Evolutionary conservation across 2,888 invertebrate species (phyloP).

Genomic region (Melitaea athalia): DNA sequence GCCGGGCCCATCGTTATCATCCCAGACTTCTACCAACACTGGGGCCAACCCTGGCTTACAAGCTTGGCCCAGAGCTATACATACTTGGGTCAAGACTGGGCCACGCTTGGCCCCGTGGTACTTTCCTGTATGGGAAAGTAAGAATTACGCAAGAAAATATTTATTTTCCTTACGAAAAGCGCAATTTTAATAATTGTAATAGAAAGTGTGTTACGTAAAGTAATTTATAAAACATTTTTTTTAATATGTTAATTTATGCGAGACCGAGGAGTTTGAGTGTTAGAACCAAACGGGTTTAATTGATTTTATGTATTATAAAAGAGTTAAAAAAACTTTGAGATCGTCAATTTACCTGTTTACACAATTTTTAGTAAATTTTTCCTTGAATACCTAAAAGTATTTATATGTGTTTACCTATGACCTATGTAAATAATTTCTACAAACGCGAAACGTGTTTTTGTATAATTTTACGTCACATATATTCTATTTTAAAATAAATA

Average conservation of each 20-base stretch:
- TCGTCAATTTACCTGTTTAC: not conserved
- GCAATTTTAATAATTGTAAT: constrained; percentile 10
- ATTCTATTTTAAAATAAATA: too few relatives aligned
- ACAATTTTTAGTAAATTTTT: not conserved
- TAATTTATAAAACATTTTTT: constrained; percentile 15
- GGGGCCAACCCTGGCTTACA: too few relatives aligned
- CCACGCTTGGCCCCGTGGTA: too few relatives aligned
- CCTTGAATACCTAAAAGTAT: not conserved
- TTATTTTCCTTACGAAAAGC: constrained; percentile 3
- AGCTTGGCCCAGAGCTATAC: too few relatives aligned
- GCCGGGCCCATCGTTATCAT: too few relatives aligned
- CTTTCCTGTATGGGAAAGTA: too few relatives aligned
- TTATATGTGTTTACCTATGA: not conserved
- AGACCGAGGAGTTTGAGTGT: constrained; percentile 15
- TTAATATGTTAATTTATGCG: constrained; percentile 26
- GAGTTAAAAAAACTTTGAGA: too few relatives aligned
- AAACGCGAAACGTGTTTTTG: too few relatives aligned
- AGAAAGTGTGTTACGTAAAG: constrained; percentile 22
- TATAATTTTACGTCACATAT: too few relatives aligned
- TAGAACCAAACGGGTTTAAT: constrained; percentile 22
- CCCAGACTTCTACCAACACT: too few relatives aligned
- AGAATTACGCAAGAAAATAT: constrained; percentile 1
- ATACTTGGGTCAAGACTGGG: too few relatives aligned
- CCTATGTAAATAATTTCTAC: not conserved
- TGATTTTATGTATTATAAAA: not conserved